A percentile compares a stretch with the other conserved stretches of the same genome.
Evolutionary conservation across 2,113 vertebrate species (phyloP).

Genomic region (Taxidea taxus): DNA sequence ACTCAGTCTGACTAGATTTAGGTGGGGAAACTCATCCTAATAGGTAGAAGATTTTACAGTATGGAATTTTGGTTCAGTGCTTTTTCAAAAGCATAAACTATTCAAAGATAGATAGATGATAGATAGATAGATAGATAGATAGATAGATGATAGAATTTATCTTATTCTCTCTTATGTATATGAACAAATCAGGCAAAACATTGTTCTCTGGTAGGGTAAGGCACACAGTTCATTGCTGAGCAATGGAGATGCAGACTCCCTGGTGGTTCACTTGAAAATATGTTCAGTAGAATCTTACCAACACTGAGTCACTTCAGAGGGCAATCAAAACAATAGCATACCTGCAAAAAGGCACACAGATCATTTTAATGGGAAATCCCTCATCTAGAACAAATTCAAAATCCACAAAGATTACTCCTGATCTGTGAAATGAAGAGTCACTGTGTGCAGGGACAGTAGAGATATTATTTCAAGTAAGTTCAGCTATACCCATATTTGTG

Average conservation of each 20-base stretch:
- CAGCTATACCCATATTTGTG: background rate
- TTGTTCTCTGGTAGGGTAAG: background rate
- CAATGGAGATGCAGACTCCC: background rate
- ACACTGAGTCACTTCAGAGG: constrained; percentile 84
- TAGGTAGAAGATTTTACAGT: background rate
- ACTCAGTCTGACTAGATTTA: background rate
- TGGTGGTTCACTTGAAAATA: background rate
- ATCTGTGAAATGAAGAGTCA: background rate
- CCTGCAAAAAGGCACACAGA: constrained; percentile 74
- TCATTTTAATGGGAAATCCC: constrained; percentile 1
- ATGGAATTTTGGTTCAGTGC: background rate
- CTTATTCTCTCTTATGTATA: background rate
- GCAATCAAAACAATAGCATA: constrained; percentile 90
- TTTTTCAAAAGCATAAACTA: constrained; percentile 24
- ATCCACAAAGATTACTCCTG: background rate
- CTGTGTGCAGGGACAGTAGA: background rate
- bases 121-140: background rate
- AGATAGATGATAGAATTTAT: background rate
- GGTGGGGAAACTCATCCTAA: background rate
- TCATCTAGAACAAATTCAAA: constrained; percentile 41
- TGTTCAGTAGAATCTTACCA: constrained; percentile 78
- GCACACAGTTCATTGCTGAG: background rate
- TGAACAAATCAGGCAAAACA: background rate
- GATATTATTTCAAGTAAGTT: background rate
- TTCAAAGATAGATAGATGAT: background rate